Conservation (phyloP, 2,113 vertebrate genomes). For the Seriola rivoliana region DNA sequence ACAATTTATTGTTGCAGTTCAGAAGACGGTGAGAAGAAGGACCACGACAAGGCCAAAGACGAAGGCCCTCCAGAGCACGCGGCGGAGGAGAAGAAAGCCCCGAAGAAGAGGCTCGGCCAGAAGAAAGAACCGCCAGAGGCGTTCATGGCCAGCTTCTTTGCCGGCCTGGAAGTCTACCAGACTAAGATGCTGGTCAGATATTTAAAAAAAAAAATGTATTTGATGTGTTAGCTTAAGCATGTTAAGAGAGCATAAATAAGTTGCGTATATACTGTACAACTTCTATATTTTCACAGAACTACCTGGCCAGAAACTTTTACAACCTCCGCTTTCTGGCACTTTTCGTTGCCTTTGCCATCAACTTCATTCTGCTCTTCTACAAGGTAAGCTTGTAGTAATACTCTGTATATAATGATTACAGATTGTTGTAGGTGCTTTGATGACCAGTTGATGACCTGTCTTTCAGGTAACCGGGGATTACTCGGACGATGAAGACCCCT, state of each 20-base stretch:
- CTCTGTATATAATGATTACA: not conserved
- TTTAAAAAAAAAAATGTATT: not conserved
- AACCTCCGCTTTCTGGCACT: slow-evolving; percentile 96
- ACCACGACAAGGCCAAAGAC: slow-evolving; percentile 89
- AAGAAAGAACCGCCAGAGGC: slow-evolving; percentile 91
- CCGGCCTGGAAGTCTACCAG: slow-evolving; percentile 95
- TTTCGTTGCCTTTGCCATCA: slow-evolving; percentile 98
- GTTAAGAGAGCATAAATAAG: not conserved
- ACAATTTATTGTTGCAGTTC: slow-evolving; percentile 77
- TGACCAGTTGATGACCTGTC: not conserved
- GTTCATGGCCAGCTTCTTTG: slow-evolving; percentile 94
- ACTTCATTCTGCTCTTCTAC: slow-evolving; percentile 99
- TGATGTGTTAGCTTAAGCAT: not conserved
- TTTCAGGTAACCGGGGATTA: slow-evolving; percentile 95
- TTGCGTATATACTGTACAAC: not conserved
- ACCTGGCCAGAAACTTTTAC: slow-evolving; percentile 98
- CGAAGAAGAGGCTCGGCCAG: slow-evolving; percentile 87
- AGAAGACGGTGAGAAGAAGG: slow-evolving; percentile 95
- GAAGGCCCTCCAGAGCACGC: slow-evolving; percentile 80
- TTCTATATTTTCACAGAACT: slow-evolving; percentile 87
- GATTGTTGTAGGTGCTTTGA: not conserved
- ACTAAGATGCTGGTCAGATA: slow-evolving; percentile 92
- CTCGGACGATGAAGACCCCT: slow-evolving; percentile 91
- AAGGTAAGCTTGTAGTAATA: slow-evolving; percentile 87
- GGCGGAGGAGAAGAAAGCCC: slow-evolving; percentile 84